phyloP scores from a whole-genome alignment of 1,140 invertebrate species.

The Drosophila punjabiensis region DNA sequence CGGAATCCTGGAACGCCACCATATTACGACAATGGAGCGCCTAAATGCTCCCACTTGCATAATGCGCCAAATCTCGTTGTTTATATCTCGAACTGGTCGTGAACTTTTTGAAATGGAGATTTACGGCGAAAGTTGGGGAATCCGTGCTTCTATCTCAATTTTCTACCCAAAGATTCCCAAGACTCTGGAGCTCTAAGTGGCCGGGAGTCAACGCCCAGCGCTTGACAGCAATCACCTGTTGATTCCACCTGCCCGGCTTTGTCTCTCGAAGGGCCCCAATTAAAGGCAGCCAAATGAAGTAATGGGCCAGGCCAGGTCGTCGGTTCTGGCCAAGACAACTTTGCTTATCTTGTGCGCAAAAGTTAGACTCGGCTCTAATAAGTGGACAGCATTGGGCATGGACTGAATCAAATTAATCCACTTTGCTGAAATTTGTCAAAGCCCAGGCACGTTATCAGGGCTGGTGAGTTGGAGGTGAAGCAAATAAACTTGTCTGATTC shows the following conservation, averaged over 20 bases:
- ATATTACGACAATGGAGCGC: constrained; percentile 17
- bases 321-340: constrained; percentile 32
- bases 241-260: constrained; percentile 30
- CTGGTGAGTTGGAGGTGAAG: not conserved
- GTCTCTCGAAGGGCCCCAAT: constrained; percentile 39
- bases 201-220: constrained; percentile 6
- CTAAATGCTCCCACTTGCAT: constrained; percentile 67
- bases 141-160: not conserved
- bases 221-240: constrained; percentile 64
- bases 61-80: constrained; percentile 52
- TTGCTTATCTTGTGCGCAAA: constrained; percentile 55
- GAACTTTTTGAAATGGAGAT: constrained; percentile 52
- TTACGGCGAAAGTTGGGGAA: constrained; percentile 34
- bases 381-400: constrained; percentile 20
- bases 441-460: constrained; percentile 4
- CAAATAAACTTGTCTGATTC: constrained; percentile 51
- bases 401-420: constrained; percentile 77
- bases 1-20: constrained; percentile 41
- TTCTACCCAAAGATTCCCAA: not conserved
- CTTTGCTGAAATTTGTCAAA: constrained; percentile 73
- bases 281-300: constrained; percentile 45
- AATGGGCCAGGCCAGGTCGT: constrained; percentile 19
- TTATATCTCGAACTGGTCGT: constrained; percentile 41
- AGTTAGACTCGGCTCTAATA: constrained; percentile 45
- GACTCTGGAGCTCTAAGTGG: constrained; percentile 3